Evolutionary conservation across 2,888 invertebrate species (phyloP), one percentile per base, ranked within the genome.

Genomic region (Caprella mutica): DNA sequence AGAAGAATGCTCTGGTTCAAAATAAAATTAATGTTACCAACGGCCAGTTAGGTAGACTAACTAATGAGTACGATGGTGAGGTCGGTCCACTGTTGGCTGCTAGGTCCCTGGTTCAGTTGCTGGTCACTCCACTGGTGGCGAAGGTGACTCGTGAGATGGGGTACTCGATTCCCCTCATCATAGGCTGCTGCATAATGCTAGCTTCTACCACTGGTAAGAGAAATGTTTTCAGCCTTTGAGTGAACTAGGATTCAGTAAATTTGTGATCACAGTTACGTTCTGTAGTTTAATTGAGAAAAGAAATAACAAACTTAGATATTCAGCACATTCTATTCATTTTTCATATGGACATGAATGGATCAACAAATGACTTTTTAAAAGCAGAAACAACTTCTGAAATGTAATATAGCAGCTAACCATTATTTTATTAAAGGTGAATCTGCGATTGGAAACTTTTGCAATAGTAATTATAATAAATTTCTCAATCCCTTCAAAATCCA

Each of bases 81-180:
- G 48, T 73, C 6, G 75, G 75, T 1, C 69, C 72, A 67, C 67
- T 75, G 38, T 69, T 75, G 52, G 83, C 86, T 33, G 84, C 85
- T 53, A 86, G 87, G 74, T 86, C 88, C 23, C 74, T 88, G 60
- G 82, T 87, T 4, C 88, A 89, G 72, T 76, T 89, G 54, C 73
- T 84, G 58, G 78, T 81, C 68, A 88, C 87, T 71, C 86, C 86
- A 2, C 73, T 84, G 39, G 79, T 87, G 39, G 87, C 86, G 29
- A 79, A 78, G 63, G 71, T 85, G 46, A 82, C 82, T 3, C 77
- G 76, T 52, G 77, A 77, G 67, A 71, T 80, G 58, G 85, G 86
- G 24, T 84, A 83, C 71, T 77, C 80, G 50, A 71, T 81, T 46
- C 84, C 84, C 1, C 74, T 86, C 61, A 77, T 85, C 50, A 71